Evolutionary conservation across 37 sponge, comb jelly and placozoan genomes (phyloP), one percentile per base, ranked within the genome.

Genomic region (Aplysina aerophoba): DNA sequence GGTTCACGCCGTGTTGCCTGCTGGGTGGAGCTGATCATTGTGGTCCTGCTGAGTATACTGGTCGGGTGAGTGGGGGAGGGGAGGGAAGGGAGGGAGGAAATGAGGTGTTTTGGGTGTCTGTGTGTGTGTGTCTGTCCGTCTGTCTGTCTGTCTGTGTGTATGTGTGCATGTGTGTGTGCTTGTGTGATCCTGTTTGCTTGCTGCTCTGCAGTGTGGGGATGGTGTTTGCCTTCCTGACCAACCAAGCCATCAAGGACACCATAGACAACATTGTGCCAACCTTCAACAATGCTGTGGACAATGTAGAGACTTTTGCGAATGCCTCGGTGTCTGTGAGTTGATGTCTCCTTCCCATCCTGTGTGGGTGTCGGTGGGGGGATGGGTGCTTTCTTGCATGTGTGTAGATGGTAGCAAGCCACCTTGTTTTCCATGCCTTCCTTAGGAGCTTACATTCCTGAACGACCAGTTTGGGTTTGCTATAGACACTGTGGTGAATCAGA

Each of bases 161-260:
- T 62, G 64, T 28, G 28, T 62, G 64, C 12, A 4, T n/a, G 28
- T 62, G 12, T 62, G 64, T 28, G 12, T 27, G 28, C 64, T 62
- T 62, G 12, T 4, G 64, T 62, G 5, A 62, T 11, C 11, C 12
- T 62, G 64, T 71, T 33, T 30, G 36, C 28, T n/a, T 34, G 4
- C 53, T 75, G 2, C 54, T 8, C 53, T 75, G 44, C 53, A 75
- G 78, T 75, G 53, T 75, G 20, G 78, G 78, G 6, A 75, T 75
- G 44, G 78, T 75, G 53, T 75, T 75, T 41, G 44, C 78, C 53
- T 75, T 75, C 54, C 14, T 75, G 78, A 75, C 78, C 78, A 75
- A 75, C 78, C 41, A 75, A 24, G 78, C 78, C 78, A 53, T 75
- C 78, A 31, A 75, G 53, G 53, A 38, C 53, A 75, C 78, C 20